These are phyloP conservation scores for Julus scanicus DNA, from an alignment of 2,888 invertebrate species.

Conservation along the genomic window DNA sequence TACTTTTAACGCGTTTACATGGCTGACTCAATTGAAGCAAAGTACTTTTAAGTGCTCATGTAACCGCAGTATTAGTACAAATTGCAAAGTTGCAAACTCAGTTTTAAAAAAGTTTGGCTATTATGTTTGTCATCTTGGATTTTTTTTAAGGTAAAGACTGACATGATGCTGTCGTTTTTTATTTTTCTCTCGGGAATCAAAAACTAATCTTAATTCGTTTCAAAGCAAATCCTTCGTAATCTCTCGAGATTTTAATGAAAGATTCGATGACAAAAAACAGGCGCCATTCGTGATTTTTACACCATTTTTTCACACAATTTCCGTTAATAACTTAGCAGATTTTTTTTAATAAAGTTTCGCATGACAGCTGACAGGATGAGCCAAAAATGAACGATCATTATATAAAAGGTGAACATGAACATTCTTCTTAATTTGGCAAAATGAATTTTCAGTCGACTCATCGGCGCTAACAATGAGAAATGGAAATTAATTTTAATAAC, in stretches of 20 bases:
- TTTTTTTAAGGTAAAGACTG: not conserved
- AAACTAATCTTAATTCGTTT: not conserved
- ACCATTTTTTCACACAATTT: not conserved
- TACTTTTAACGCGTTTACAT: no score
- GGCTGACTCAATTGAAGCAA: no score
- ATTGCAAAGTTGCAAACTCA: no score
- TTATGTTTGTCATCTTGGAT: no score
- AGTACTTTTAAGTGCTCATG: no score
- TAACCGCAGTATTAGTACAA: no score
- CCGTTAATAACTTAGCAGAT: not conserved
- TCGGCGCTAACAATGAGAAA: not conserved
- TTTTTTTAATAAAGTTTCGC: not conserved
- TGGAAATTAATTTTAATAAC: not conserved
- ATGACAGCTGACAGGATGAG: not conserved
- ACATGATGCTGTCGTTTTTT: not conserved
- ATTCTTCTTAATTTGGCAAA: not conserved
- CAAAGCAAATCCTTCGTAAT: not conserved
- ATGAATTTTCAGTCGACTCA: not conserved
- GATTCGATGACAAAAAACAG: not conserved
- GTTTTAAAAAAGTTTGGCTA: no score
- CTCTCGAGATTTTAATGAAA: not conserved
- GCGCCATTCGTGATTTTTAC: not conserved
- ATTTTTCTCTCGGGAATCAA: not conserved
- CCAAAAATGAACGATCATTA: not conserved
- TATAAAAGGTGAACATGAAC: not conserved